A percentile compares a stretch with the other conserved stretches of the same genome.
Conservation (phyloP, 2,113 vertebrate genomes). For the Raja brachyura region DNA sequence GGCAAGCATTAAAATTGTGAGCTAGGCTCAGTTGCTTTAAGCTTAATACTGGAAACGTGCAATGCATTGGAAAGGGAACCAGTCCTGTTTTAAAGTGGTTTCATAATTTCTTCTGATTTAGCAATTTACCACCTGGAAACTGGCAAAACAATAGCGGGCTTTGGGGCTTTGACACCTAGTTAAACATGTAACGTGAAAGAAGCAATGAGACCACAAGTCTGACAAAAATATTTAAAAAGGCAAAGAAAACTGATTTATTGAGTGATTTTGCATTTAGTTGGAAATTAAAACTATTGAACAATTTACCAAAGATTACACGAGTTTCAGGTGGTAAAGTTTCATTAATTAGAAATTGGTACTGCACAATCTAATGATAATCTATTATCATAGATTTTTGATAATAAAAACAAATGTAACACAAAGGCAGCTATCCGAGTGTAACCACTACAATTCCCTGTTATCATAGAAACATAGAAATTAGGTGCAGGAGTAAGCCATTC, state of each 20-base stretch:
- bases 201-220: neutral
- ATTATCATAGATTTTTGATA: neutral
- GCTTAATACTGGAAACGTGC: neutral
- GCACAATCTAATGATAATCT: neutral
- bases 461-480: too few species aligned
- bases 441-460: neutral
- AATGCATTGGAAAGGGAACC: neutral
- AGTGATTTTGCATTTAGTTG: neutral
- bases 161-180: neutral
- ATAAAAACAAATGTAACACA: neutral
- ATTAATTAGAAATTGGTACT: neutral
- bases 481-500: too few species aligned
- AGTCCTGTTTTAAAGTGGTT: neutral
- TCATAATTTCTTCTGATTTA: neutral
- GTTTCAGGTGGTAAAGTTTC: neutral
- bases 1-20: neutral
- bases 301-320: neutral
- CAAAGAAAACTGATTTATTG: neutral
- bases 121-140: neutral
- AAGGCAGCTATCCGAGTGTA: neutral
- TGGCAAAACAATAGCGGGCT: neutral
- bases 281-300: neutral
- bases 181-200: neutral
- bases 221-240: neutral
- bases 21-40: neutral